Base-by-base conservation (phyloP, 2,113 vertebrate genomes). In the Amazona guildingii region DNA sequence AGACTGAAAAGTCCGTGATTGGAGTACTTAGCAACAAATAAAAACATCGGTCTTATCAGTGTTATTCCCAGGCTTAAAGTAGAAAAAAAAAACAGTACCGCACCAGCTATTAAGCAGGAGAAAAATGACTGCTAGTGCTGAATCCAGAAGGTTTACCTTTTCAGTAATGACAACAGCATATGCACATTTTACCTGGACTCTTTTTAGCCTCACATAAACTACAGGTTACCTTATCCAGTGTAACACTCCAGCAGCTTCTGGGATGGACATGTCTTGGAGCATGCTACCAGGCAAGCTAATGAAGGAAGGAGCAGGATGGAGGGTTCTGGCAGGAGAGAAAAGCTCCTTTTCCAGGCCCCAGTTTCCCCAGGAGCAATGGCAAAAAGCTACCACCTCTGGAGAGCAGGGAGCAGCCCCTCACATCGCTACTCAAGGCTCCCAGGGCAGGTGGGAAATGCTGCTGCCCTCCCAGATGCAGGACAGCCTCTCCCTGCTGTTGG, bases 361-460 rank as follows among this genome's bases (percentile, higher is more conserved):
- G 15, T 33, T 1, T 6, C 23, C 8, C 10, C 20, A 43, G 17
- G 2, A 87, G 33, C 1, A 1, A 77, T 19, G 31, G 4, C 23
- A 41, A 81, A 66, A 70, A 82, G 17, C 23, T 11, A 1, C 4
- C 16, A 33, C 11, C 17, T 84, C 57, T n/a, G 11, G 19, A 82
- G 19, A 3, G 1, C 9, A 72, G 15, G 7, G 15, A 83, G 29
- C 23, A 67, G 29, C 27, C 67, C 27, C 21, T 55, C 5, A 0
- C 7, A 15, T 24, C 1, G 0, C 44, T 62, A 8, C 3, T 46
- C 35, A 13, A 17, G 20, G 17, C 35, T 39, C 19, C 17, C 28
- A 14, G 24, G 24, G 13, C 33, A 21, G 14, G 9, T 5, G 9
- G 18, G 18, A 81, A 73, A 70, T 0, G 1, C 8, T 5, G 2